Evolutionary conservation across 1,140 invertebrate genomes (phyloP), one percentile per base, ranked within the genome.

Genomic region (Apis cerana): DNA sequence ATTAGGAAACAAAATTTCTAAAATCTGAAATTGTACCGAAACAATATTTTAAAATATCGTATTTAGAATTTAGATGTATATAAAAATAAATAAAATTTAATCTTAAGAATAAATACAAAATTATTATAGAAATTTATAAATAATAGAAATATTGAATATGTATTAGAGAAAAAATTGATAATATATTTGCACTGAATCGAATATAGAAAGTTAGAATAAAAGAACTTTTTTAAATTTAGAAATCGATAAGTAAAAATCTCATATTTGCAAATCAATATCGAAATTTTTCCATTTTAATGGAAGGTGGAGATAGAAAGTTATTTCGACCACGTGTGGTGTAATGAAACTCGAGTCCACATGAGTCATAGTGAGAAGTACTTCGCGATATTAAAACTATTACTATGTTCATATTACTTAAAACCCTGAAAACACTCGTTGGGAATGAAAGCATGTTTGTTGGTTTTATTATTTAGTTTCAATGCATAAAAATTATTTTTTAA

Each of bases 271-370:
- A 15, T 56, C n/a, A 13, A 74, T 13, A 43, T 65, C 11, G 27
- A 65, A 74, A 43, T 65, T 65, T 56, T 64, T 74, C 69, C 33
- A 23, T 58, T 43, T 17, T 3, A 33, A n/a, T 23, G 11, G 62
- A 48, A 33, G 21, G 50, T 54, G 69, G 5, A 80, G 68, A 50
- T 64, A 43, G 58, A 72, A 80, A 80, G 21, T 64, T 54, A 48
- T 54, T 72, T 61, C 58, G 27, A 56, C 27, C 70, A 80, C 79
- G 70, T 67, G 70, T 19, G 11, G 61, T 80, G 61, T 67, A 43
- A 5, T 43, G 33, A 43, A 75, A 75, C 50, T 17, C n/a, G n/a
- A 80, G 65, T 33, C 33, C 70, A 13, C n/a, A 65, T 65, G 78
- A 80, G 27, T 80, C 50, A 74, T 48, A 43, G 15, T 17, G 19